Evolutionary conservation across 2,888 invertebrate genomes (phyloP), one percentile per base, ranked within the genome.

Genomic region (Mellilla xanthometata): DNA sequence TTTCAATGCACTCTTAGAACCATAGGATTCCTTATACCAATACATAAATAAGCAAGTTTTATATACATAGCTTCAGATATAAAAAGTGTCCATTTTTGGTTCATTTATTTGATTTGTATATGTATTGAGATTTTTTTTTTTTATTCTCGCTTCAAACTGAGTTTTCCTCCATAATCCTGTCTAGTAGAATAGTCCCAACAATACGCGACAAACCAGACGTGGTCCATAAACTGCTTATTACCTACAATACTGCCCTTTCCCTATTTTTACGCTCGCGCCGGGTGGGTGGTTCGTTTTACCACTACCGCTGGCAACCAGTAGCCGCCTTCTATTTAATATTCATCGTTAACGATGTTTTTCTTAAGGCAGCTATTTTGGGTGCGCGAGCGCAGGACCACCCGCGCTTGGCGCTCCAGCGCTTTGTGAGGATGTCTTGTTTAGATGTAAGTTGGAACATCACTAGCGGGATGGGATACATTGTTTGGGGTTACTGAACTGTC

Each of bases 291-390:
- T 64, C 66, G 58, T 74, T 87, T 88, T 76, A 86, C 47, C 41
- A 33, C 36, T 39, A 39, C 76, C 59, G 66, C 66, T 68, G 62
- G 58, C 60, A 15, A 64, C 61, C 85, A 80, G 81, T 84, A 87
- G 88, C 85, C 76, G 80, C 68, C n/a, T n/a, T n/a, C n/a, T n/a
- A 80, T 85, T 78, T 84, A 82, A 85, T 83, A 86, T 82, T 80
- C 82, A 61, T 67, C 58, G 77, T 84, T 77, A 84, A 87, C 83
- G 78, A 83, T 83, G 87, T 86, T 88, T 86, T 87, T 83, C 84
- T 81, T 85, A 76, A 74, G 75, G 48, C 47, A 48, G 48, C 45
- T 87, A 88, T 88, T 88, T 86, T 59, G 68, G 84, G 73, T 71
- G 71, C 69, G 72, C 65, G 54, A 43, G 71, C 74, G 77, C 75